Evolutionary conservation across 2,888 invertebrate species (phyloP), one percentile per base, ranked within the genome.

Genomic region (Synanthedon tipuliformis): DNA sequence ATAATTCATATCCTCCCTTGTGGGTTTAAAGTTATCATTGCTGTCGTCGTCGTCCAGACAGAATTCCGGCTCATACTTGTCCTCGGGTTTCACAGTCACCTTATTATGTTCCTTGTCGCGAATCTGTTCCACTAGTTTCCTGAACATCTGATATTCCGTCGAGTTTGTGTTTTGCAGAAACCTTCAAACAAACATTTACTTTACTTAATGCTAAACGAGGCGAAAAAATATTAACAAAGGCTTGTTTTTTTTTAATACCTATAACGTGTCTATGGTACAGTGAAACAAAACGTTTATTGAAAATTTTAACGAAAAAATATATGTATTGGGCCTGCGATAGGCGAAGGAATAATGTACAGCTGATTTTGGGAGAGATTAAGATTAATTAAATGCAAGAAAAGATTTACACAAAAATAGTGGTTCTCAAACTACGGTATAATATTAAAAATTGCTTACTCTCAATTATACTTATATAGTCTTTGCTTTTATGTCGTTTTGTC

Each of bases 11-110:
- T 75, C 88, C 62, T 79, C 85, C 65, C 68, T 89, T 61, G 69
- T 75, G 8, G 68, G 67, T 53, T 66, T 65, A 59, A 68, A 73
- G 41, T 77, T 74, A 52, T 85, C 84, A 57, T 80, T 78, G 55
- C 85, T 86, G n/a, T 86, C 83, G 52, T 89, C 88, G 53, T 88
- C 87, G 59, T 85, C 84, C 56, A 88, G 63, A 58, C 81, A 78
- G 59, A 87, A 88, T 61, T 88, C 88, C 0, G 88, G 88, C 53
- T 88, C 88, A 69, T 88, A 88, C 69, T 81, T 88, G 57, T 88
- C 88, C 60, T 88, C 88, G 0, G 86, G 86, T 52, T 85, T 86
- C 23, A 87, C 73, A 55, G 80, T 76, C 0, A 70, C 69, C 56
- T 78, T 81, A 57, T 61, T 73, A 2, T 53, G 58, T 13, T 59